These are phyloP conservation scores for Caenorhabditis tropicalis DNA, from an alignment of 1,140 invertebrate genomes.

Conservation along the genomic window DNA sequence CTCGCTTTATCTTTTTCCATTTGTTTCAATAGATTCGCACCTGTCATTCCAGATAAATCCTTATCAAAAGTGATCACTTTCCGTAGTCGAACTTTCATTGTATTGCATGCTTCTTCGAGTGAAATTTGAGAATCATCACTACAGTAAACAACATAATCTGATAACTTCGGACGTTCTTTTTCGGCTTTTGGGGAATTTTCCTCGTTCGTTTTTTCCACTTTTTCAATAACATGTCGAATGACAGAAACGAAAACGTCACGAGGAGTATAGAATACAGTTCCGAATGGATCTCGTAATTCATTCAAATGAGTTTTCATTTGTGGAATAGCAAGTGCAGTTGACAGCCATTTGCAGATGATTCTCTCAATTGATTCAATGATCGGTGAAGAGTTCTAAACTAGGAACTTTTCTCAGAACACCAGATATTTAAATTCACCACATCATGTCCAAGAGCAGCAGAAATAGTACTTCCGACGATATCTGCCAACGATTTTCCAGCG, in stretches of 20 bases:
- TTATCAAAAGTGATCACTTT: not conserved
- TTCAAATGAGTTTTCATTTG: not conserved
- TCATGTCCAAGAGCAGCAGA: constrained; percentile 10
- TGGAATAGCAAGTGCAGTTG: not conserved
- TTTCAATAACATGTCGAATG: not conserved
- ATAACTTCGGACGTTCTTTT: not conserved
- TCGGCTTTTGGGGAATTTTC: not conserved
- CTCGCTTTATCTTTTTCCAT: constrained; percentile 10
- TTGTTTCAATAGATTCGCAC: not conserved
- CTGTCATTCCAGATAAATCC: not conserved
- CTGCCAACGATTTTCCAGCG: constrained; percentile 1
- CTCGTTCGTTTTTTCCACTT: not conserved
- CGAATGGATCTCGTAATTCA: not conserved
- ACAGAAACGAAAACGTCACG: not conserved
- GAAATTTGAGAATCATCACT: constrained; percentile 31
- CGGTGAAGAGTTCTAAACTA: constrained; percentile 17
- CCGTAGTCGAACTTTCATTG: not conserved
- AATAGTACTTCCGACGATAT: constrained; percentile 16
- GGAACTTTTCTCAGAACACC: not conserved
- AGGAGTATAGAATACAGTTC: not conserved
- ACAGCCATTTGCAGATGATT: constrained; percentile 11
- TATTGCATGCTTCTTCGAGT: not conserved
- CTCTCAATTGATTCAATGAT: constrained; percentile 4
- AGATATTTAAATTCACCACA: not conserved
- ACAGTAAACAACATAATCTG: constrained; percentile 2